Base-by-base conservation (phyloP, 2,888 invertebrate genomes). In the Pegoplata infirma region DNA sequence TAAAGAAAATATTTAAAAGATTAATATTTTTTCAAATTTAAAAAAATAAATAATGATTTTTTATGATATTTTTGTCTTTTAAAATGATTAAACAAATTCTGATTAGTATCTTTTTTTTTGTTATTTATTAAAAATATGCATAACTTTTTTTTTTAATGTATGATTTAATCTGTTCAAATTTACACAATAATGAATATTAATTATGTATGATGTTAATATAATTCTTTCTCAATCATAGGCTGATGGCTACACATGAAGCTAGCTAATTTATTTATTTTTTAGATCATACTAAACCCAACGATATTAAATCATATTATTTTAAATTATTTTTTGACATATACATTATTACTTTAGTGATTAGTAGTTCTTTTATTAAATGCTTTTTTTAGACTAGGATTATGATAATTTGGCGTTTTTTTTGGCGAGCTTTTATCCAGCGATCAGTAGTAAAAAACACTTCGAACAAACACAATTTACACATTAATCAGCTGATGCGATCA, bases 211-310 rank as follows among this genome's bases (percentile, higher is more conserved):
- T 58, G 32, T 66, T 59, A 66, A 55, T 40, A 12, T n/a, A 25
- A n/a, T 23, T 66, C 5, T 59, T 40, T 19, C 12, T 56, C 17
- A 58, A 12, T 49, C 36, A n/a, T 8, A 32, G 10, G 12, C 40
- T 49, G 21, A 66, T 68, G 67, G 59, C 68, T 61, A 66, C 74
- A 79, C 71, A 75, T 21, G 53, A 61, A 69, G 71, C 63, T 21
- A 44, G 1, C n/a, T 7, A 8, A n/a, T 40, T 12, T 40, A n/a
- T 40, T 12, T 40, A n/a, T 7, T 40, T 40, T 40, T 40, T 40
- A 40, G 36, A 40, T 32, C 32, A 10, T 40, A n/a, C n/a, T 40
- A 40, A 40, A n/a, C 12, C n/a, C 36, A 40, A 40, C 36, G 36
- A 40, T 40, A 40, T 40, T n/a, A 40, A n/a, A n/a, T n/a, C n/a